Conservation (phyloP, 2,888 invertebrate species). For the Boloria selene region DNA sequence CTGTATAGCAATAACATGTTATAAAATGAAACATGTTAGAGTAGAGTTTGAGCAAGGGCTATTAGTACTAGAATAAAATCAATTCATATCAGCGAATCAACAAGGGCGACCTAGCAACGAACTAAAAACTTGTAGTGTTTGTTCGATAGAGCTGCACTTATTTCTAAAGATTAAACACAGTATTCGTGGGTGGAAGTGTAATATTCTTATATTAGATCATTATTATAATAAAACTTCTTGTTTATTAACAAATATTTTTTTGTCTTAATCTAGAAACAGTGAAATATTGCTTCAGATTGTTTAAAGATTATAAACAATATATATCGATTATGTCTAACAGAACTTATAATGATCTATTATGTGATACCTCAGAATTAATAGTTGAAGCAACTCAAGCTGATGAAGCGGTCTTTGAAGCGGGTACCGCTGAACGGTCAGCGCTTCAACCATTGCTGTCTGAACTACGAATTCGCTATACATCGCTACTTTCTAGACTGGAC, state of each 20-base stretch:
- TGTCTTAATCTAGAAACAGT: constrained; percentile 27
- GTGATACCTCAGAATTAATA: constrained; percentile 77
- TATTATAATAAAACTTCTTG: constrained; percentile 26
- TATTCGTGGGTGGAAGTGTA: constrained; percentile 30
- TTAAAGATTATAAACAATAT: background rate
- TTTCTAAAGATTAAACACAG: constrained; percentile 39
- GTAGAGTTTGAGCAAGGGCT: too few relatives aligned
- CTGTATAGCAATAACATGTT: too few relatives aligned
- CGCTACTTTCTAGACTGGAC: constrained; percentile 88
- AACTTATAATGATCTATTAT: constrained; percentile 87
- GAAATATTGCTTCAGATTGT: background rate
- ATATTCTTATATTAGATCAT: constrained; percentile 27
- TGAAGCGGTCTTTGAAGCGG: constrained; percentile 83
- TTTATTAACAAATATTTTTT: constrained; percentile 32
- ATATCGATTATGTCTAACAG: constrained; percentile 85
- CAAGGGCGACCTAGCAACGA: constrained; percentile 15
- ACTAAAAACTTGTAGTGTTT: constrained; percentile 49
- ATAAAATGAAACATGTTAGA: too few relatives aligned
- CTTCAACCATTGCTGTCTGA: constrained; percentile 85
- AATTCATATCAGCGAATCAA: background rate
- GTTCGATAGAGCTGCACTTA: constrained; percentile 54
- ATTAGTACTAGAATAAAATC: background rate
- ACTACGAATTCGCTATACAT: constrained; percentile 91
- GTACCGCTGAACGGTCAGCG: constrained; percentile 81
- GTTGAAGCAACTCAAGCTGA: constrained; percentile 84